Evolutionary conservation across 1,140 invertebrate species (phyloP).

Genomic region (Drosophila sulfurigaster): DNA sequence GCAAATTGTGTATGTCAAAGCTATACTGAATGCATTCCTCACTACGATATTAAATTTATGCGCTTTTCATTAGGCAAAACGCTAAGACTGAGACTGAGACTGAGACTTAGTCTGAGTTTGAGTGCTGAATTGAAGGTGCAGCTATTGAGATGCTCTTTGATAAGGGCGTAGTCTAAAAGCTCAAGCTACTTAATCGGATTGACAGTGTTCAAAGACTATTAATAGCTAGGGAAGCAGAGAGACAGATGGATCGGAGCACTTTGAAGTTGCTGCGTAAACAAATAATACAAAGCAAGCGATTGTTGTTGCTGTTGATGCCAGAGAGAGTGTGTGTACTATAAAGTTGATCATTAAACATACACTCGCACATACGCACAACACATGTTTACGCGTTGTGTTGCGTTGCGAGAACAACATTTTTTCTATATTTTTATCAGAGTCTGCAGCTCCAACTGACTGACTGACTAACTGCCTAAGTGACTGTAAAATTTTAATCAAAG

Average conservation of each 20-base stretch:
- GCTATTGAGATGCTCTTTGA: not conserved
- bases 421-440: slow-evolving; percentile 45
- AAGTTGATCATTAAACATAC: slow-evolving; percentile 42
- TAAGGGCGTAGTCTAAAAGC: not conserved
- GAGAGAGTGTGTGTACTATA: slow-evolving; percentile 7
- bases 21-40: not conserved
- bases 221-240: not conserved
- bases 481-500: slow-evolving; percentile 53
- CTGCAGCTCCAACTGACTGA: slow-evolving; percentile 26
- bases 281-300: slow-evolving; percentile 32
- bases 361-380: slow-evolving; percentile 31
- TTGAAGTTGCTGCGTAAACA: slow-evolving; percentile 42
- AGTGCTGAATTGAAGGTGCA: not conserved
- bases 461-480: slow-evolving; percentile 8
- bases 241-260: slow-evolving; percentile 2
- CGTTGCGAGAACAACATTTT: slow-evolving; percentile 34
- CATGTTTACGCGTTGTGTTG: slow-evolving; percentile 39
- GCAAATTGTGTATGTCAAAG: not conserved
- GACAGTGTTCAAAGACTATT: not conserved
- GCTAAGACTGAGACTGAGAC: not conserved
- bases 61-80: not conserved
- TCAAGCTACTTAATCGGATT: not conserved
- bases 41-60: not conserved
- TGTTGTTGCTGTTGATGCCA: slow-evolving; percentile 5
- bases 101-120: not conserved